A percentile compares a stretch with the other conserved stretches of the same genome.
phyloP scores from a whole-genome alignment of 92 coral and sea anemone genomes.

The Siderastrea siderea region DNA sequence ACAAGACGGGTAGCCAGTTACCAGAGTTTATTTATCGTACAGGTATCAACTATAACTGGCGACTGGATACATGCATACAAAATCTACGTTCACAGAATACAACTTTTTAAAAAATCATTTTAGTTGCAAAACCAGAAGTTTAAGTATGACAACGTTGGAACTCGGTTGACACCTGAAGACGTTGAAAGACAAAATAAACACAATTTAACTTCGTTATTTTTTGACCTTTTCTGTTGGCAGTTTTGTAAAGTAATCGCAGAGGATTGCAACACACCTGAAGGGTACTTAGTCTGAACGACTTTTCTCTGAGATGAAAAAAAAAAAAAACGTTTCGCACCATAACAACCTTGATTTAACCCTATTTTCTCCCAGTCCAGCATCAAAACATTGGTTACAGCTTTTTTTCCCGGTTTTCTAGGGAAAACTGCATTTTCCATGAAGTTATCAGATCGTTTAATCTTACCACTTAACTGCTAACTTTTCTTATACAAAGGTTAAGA shows the following conservation, averaged over 20 bases:
- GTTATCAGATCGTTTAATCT: background rate
- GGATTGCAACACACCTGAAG: too few species aligned
- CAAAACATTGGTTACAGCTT: background rate
- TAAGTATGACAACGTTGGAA: background rate
- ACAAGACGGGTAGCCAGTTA: background rate
- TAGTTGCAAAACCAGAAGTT: slow-evolving; percentile 10
- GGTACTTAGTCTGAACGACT: too few species aligned
- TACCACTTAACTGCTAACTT: background rate
- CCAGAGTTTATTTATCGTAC: slow-evolving; percentile 23
- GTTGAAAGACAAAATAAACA: background rate
- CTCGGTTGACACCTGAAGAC: too few species aligned
- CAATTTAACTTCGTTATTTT: too few species aligned
- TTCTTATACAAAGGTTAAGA: background rate
- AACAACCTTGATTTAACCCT: background rate
- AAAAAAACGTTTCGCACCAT: too few species aligned
- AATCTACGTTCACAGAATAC: slow-evolving; percentile 21
- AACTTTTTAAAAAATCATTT: background rate
- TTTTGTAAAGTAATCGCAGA: too few species aligned
- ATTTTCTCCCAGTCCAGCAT: background rate
- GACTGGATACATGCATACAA: slow-evolving; percentile 14
- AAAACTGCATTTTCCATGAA: background rate
- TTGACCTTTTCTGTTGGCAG: too few species aligned
- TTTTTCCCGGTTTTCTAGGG: background rate
- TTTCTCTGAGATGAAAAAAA: too few species aligned
- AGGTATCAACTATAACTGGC: background rate